These are phyloP conservation scores for Cephus sareptanus DNA, from an alignment of 2,888 invertebrate genomes.

Conservation along the genomic window DNA sequence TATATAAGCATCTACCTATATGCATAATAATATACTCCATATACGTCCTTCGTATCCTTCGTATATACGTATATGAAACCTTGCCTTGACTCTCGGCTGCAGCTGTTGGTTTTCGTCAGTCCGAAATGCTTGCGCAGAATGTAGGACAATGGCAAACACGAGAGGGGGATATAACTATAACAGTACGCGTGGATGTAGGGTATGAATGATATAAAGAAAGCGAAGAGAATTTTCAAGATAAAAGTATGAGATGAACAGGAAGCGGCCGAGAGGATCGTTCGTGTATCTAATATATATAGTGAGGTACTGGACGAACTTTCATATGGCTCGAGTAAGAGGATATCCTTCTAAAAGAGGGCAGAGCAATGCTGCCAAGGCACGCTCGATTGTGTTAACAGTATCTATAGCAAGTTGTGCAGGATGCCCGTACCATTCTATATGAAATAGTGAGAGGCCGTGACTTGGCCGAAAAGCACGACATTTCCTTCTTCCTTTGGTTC, in stretches of 20 bases:
- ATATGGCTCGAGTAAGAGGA: not conserved
- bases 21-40: not conserved
- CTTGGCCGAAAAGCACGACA: conserved; percentile 40
- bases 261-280: not conserved
- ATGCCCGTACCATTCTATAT: conserved; percentile 27
- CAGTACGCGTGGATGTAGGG: not conserved
- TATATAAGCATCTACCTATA: not conserved
- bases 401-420: conserved; percentile 16
- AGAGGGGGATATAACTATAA: not conserved
- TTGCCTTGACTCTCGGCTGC: not conserved
- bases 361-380: conserved; percentile 30
- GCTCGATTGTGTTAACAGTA: conserved; percentile 43
- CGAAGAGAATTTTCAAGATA: not conserved
- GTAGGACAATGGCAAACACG: not conserved
- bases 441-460: conserved; percentile 43
- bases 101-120: not conserved
- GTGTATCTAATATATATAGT: not conserved
- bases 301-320: not conserved
- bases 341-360: conserved; percentile 22
- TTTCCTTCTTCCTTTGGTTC: conserved; percentile 10
- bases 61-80: not conserved
- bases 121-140: not conserved
- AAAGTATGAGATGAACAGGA: not conserved
- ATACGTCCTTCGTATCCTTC: too few species aligned
- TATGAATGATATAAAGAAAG: not conserved